Evolutionary conservation across 2,888 invertebrate genomes (phyloP), one percentile per base, ranked within the genome.

Genomic region (Cetonia aurata): DNA sequence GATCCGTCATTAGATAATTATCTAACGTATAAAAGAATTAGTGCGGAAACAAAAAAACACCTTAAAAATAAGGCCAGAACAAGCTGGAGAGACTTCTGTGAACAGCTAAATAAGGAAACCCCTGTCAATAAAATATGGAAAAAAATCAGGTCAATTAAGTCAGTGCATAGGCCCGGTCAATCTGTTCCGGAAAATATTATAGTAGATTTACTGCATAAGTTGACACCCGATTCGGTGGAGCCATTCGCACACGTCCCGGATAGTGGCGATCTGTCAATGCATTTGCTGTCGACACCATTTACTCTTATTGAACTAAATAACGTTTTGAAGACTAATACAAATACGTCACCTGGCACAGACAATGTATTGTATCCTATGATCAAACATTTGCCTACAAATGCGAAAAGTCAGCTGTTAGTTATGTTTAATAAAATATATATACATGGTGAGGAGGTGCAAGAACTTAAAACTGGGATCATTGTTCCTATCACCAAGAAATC

Each of bases 391-490:
- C 55, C 2, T 33, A n/a, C 3, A 31, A 55, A 33, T 31, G 55
- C 33, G 9, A 52, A 52, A 52, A 52, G 15, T 1, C 3, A 17
- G 52, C 17, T 52, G 15, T 3, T 17, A 25, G 8, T 0, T 25
- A 17, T 15, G 52, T 52, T 52, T 52, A 52, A 52, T 52, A 52
- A 52, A 52, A 52, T 52, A 17, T 52, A 17, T 12, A 17, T 52
- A 9, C 6, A 17, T 17, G 52, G 52, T 8, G 19, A 52, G 10
- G 52, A 52, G 3, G 52, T 52, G 8, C 19, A 52, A 17, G 52
- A 52, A 17, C 52, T 52, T 17, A 52, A 52, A 52, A 52, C 52
- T 52, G 52, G 48, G n/a, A n/a, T 48, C n/a, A 4, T 48, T 8
- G 48, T 48, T 13, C n/a, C 48, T 48, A 48, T 48, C 48, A 48